Evolutionary conservation across 2,797 vertebrate species (phyloP).

Genomic region (Darevskia mixta): DNA sequence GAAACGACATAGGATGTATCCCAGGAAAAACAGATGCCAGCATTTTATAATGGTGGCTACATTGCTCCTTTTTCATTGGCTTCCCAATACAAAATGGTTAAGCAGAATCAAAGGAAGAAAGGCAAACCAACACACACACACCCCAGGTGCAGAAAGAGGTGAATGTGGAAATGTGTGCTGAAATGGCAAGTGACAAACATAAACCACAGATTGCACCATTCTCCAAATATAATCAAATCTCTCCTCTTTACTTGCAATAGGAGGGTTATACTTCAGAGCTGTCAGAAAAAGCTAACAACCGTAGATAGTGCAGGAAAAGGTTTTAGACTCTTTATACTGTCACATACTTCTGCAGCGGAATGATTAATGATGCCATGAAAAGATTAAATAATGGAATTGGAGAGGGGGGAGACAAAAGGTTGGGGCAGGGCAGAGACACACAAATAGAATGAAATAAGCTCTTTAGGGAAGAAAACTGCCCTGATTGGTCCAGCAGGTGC

Average conservation of each 20-base stretch:
- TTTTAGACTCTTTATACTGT: slow-evolving; percentile 46
- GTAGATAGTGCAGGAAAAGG: slow-evolving; percentile 38
- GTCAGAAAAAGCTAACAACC: slow-evolving; percentile 46
- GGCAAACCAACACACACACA: background rate
- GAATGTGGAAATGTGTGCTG: background rate
- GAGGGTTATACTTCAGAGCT: slow-evolving; percentile 46
- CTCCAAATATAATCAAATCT: slow-evolving; percentile 46
- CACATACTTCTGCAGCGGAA: slow-evolving; percentile 23
- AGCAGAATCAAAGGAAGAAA: background rate
- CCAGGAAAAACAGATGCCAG: no score
- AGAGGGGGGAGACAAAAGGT: slow-evolving; percentile 26
- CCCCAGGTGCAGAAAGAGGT: background rate
- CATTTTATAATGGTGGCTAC: rapidly evolving
- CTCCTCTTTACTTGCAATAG: slow-evolving; percentile 34
- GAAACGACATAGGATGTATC: no score
- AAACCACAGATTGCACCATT: slow-evolving; percentile 16
- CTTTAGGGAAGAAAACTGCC: slow-evolving; percentile 43
- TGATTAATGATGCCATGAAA: slow-evolving; percentile 57
- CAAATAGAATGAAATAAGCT: slow-evolving; percentile 35
- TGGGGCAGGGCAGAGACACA: slow-evolving; percentile 32
- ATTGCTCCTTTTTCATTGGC: background rate
- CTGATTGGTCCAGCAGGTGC: rapidly evolving
- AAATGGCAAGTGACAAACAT: slow-evolving; percentile 33
- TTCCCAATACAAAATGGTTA: background rate
- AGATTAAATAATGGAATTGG: slow-evolving; percentile 45